Base-by-base conservation (phyloP, 2,797 vertebrate genomes). In the Scolopax rusticola region DNA sequence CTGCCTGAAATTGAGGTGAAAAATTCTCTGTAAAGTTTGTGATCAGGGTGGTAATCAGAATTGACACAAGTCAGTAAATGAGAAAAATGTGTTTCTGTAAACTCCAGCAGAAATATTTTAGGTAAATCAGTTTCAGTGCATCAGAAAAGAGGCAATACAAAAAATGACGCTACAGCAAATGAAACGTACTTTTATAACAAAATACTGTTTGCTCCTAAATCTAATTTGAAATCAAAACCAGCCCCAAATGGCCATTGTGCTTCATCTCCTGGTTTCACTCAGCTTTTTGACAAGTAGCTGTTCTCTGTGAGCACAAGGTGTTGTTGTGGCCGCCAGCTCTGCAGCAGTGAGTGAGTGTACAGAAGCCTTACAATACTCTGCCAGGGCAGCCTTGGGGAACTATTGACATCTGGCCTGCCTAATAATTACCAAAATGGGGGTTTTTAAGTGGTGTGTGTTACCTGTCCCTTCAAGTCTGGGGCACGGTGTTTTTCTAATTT, bases 301-400 rank as follows among this genome's bases (percentile, higher is more conserved):
- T 53, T 53, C 28, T 3, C 28, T 71, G 33, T 40, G 53, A 56
- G 48, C 51, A 38, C 24, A 12, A 4, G 2, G 15, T 61, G 43
- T 1, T 15, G n/a, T 33, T 64, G 8, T 0, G 5, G 5, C 18
- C 6, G 1, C n/a, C 45, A 33, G 27, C 40, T 48, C 59, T 63
- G 47, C 3, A 54, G 59, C 54, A 14, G 24, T 59, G 41, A 16
- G 33, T 33, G 43, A n/a, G 81, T 1, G 5, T 38, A 10, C 2
- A 6, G 20, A 24, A 53, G 13, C 9, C 21, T 36, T 14, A 12
- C 56, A 33, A 2, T 3, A 2, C 12, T 11, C 28, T 3, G 5
- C 2, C 13, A 28, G 16, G 33, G 45, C 28, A 14, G 19, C 40
- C 25, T 28, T 6, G 11, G 59, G n/a, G 65, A 10, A 12, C 8